These are phyloP conservation scores for Aleadryas rufinucha DNA, from an alignment of 2,113 vertebrate genomes.

Conservation along the genomic window DNA sequence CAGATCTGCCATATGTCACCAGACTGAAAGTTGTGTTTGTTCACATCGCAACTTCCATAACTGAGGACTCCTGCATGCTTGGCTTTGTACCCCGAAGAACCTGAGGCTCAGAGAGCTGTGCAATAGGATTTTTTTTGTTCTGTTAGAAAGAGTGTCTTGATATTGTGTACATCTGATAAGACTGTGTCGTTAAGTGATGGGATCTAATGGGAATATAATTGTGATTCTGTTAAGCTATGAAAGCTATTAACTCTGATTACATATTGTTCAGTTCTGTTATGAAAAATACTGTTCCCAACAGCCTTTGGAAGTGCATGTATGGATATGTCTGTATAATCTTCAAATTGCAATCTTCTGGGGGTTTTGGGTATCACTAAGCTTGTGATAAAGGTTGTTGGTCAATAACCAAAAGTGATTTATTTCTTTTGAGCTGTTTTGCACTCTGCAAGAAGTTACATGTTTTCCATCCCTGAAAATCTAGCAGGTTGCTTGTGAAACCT, in stretches of 20 bases:
- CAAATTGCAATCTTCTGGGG: background rate
- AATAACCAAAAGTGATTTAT: background rate
- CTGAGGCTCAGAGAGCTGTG: background rate
- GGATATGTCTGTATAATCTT: background rate
- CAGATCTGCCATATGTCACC: constrained; percentile 42
- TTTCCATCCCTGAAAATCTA: background rate
- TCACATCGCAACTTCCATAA: background rate
- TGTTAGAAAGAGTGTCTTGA: background rate
- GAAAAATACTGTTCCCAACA: background rate
- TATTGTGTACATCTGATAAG: background rate
- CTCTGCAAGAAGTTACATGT: background rate
- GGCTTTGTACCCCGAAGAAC: background rate
- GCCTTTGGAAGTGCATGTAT: background rate
- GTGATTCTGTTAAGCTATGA: background rate
- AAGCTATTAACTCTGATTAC: background rate
- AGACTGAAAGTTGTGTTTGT: constrained; percentile 34
- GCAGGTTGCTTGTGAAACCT: background rate
- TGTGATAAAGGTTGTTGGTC: background rate
- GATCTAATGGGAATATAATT: background rate
- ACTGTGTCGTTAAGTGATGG: background rate
- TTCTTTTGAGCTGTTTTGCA: background rate
- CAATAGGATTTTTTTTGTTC: background rate
- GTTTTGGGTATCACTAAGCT: background rate
- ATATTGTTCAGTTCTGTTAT: background rate
- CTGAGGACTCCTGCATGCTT: background rate